Conservation (phyloP, 2,888 invertebrate genomes). For the Strigamia maritima region DNA sequence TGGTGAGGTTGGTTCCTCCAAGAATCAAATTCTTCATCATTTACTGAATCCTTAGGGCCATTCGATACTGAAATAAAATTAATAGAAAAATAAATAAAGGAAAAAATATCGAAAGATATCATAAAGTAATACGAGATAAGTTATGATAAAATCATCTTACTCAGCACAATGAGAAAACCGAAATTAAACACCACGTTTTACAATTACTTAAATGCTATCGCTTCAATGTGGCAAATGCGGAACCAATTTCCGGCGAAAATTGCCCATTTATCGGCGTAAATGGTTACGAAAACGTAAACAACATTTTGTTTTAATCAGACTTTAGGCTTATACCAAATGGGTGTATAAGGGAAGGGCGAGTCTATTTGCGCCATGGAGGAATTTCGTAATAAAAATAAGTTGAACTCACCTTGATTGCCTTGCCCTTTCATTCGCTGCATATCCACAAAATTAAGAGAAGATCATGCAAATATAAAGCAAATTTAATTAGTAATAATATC, state of each 20-base stretch:
- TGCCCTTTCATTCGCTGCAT: conserved; percentile 79
- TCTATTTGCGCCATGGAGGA: neutral
- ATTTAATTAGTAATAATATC: neutral
- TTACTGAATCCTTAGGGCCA: conserved; percentile 76
- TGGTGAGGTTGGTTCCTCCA: conserved; percentile 71
- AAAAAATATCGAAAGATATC: conserved; percentile 37
- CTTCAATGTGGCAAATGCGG: too few species aligned
- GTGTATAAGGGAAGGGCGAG: conserved; percentile 24
- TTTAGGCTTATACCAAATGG: conserved; percentile 20
- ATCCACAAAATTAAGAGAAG: conserved; percentile 48
- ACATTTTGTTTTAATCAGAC: neutral
- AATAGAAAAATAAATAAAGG: conserved; percentile 20
- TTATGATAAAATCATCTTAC: neutral
- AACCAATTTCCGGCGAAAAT: too few species aligned
- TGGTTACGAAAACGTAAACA: too few species aligned
- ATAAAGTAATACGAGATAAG: neutral
- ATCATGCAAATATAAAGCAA: conserved; percentile 34
- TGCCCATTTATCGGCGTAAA: too few species aligned
- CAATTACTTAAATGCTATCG: too few species aligned
- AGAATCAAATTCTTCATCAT: conserved; percentile 73
- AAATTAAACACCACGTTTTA: too few species aligned
- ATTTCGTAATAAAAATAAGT: conserved; percentile 15
- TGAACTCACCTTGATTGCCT: conserved; percentile 70
- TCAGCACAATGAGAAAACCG: neutral
- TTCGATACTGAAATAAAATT: conserved; percentile 57